phyloP scores from a whole-genome alignment of 2,113 vertebrate species.

The Heliornis fulica region DNA sequence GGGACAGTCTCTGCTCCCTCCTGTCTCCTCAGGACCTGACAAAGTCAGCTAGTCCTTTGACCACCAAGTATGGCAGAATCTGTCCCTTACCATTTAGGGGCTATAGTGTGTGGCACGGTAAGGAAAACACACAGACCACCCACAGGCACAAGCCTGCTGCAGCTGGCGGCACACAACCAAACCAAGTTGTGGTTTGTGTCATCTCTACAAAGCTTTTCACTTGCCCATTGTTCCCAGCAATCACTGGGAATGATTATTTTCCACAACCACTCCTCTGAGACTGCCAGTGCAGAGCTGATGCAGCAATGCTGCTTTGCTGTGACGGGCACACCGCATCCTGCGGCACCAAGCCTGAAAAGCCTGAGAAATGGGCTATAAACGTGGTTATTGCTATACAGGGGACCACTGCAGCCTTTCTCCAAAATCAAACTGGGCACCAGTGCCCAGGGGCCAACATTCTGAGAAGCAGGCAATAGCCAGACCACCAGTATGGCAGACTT shows the following conservation, averaged over 20 bases:
- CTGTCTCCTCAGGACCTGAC: not conserved
- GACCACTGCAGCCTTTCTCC: not conserved
- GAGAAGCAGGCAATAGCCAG: not conserved
- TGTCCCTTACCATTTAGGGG: not conserved
- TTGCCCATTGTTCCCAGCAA: not conserved
- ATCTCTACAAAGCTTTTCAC: not conserved
- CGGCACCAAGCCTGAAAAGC: not conserved
- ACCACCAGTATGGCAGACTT: not conserved
- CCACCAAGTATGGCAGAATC: not conserved
- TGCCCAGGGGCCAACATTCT: not conserved
- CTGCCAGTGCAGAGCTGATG: not conserved
- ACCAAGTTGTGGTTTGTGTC: not conserved
- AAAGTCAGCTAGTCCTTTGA: not conserved
- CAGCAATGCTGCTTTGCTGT: not conserved
- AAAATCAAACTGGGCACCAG: not conserved
- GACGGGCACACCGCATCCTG: not conserved
- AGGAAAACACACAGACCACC: not conserved
- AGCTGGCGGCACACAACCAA: not conserved
- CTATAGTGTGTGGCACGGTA: not conserved
- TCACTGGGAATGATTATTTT: not conserved
- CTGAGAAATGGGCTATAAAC: not conserved
- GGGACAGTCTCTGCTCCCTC: not conserved
- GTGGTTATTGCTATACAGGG: not conserved
- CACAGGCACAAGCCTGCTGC: not conserved
- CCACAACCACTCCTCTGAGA: not conserved